phyloP scores from a whole-genome alignment of 2,888 invertebrate species.

The Malthinus flaveolus region DNA sequence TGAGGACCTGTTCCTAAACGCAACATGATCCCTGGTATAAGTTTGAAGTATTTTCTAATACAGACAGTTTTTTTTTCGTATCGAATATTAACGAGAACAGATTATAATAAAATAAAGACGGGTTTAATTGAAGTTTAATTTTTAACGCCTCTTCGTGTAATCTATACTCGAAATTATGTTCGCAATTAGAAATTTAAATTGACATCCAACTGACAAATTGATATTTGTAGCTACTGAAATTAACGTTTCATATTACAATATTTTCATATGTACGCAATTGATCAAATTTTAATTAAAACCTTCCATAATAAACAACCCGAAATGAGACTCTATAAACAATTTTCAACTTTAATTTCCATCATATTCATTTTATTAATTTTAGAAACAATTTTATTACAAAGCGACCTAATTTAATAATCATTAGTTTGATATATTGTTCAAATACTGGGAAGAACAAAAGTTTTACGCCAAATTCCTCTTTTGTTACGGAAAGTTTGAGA shows the following conservation, averaged over 20 bases:
- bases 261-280: too few species aligned
- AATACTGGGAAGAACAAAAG: too few species aligned
- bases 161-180: constrained; percentile 3
- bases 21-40: constrained; percentile 17
- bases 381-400: too few species aligned
- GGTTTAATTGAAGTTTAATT: constrained; percentile 9
- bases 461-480: too few species aligned
- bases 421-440: too few species aligned
- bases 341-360: too few species aligned
- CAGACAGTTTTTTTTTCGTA: constrained; percentile 19
- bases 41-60: constrained; percentile 13
- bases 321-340: too few species aligned
- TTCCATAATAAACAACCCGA: too few species aligned
- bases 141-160: constrained; percentile 2
- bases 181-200: constrained; percentile 6
- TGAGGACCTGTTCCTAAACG: constrained; percentile 22
- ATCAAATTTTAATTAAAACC: too few species aligned
- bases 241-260: constrained; percentile 1
- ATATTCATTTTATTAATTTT: too few species aligned
- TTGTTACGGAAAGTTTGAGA: too few species aligned
- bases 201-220: constrained; percentile 4
- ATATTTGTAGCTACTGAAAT: neutral
- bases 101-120: constrained; percentile 14
- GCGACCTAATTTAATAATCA: too few species aligned
- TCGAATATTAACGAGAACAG: constrained; percentile 9